Evolutionary conservation across 2,797 vertebrate genomes (phyloP).

Genomic region (Hemibagrus guttatus): DNA sequence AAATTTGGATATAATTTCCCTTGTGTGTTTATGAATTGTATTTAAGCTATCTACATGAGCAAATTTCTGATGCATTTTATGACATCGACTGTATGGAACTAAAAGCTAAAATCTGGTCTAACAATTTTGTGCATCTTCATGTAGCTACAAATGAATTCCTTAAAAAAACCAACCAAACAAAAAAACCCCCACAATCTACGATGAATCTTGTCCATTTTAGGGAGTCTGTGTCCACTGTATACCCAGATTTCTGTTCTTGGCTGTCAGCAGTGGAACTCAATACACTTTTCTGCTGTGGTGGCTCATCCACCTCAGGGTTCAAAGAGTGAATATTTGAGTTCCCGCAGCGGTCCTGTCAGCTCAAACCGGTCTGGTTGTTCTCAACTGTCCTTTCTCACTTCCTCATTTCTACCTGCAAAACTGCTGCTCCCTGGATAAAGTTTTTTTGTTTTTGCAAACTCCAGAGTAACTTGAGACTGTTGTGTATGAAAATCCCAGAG

Average conservation of each 20-base stretch:
- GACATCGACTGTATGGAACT: neutral
- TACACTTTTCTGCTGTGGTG: neutral
- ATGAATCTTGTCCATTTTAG: neutral
- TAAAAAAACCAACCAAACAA: too few relatives aligned
- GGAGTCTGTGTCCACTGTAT: neutral
- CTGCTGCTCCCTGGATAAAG: neutral
- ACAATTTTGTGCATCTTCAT: neutral
- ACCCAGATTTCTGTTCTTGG: neutral
- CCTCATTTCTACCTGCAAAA: neutral
- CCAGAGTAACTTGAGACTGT: neutral
- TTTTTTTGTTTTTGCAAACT: neutral
- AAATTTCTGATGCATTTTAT: neutral
- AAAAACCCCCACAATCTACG: too few relatives aligned
- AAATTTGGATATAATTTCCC: neutral
- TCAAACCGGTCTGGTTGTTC: neutral
- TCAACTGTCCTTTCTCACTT: neutral
- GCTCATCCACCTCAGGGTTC: neutral
- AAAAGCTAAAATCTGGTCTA: neutral
- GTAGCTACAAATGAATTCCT: neutral
- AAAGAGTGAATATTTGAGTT: slow-evolving; percentile 3
- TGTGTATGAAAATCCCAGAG: neutral
- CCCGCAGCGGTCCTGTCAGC: neutral
- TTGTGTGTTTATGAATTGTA: neutral
- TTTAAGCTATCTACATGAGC: neutral
- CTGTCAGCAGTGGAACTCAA: neutral